These are phyloP conservation scores for Leptonema lineaticorne DNA, from an alignment of 1,140 invertebrate genomes.

Conservation along the genomic window DNA sequence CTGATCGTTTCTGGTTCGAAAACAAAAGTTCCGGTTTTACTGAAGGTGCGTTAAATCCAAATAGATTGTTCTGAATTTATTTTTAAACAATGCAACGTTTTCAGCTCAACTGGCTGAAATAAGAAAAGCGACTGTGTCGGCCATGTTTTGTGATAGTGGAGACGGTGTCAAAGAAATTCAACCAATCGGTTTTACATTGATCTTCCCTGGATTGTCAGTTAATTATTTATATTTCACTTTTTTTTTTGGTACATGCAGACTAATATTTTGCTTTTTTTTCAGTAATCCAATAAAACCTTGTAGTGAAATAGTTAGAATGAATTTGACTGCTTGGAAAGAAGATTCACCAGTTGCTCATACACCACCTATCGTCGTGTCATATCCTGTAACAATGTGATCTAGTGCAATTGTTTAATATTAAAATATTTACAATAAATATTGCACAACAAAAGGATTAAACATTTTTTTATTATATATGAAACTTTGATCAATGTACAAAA, in stretches of 20 bases:
- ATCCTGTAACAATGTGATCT: too few species aligned
- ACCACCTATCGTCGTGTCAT: too few species aligned
- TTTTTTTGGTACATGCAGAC: too few species aligned
- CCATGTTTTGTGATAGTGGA: constrained; percentile 86
- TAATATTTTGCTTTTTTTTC: constrained; percentile 17
- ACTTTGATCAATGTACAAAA: too few species aligned
- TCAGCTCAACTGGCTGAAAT: constrained; percentile 81
- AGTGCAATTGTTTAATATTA: too few species aligned
- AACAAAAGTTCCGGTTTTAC: constrained; percentile 45
- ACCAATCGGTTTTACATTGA: constrained; percentile 21
- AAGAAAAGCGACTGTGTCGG: constrained; percentile 74
- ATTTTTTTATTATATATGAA: too few species aligned
- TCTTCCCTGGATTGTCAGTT: constrained; percentile 22
- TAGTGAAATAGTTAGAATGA: constrained; percentile 14
- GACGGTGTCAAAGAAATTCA: constrained; percentile 49
- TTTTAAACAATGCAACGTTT: constrained; percentile 36
- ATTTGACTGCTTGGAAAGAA: constrained; percentile 16
- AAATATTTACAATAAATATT: too few species aligned
- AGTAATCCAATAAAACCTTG: constrained; percentile 12
- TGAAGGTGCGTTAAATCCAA: too few species aligned
- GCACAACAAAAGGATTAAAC: too few species aligned
- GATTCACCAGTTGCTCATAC: too few species aligned
- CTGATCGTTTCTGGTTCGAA: constrained; percentile 71
- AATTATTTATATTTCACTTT: too few species aligned
- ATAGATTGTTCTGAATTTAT: neutral